Evolutionary conservation across 1,140 invertebrate species (phyloP), one percentile per base, ranked within the genome.

Genomic region (Temnothorax longispinosus): DNA sequence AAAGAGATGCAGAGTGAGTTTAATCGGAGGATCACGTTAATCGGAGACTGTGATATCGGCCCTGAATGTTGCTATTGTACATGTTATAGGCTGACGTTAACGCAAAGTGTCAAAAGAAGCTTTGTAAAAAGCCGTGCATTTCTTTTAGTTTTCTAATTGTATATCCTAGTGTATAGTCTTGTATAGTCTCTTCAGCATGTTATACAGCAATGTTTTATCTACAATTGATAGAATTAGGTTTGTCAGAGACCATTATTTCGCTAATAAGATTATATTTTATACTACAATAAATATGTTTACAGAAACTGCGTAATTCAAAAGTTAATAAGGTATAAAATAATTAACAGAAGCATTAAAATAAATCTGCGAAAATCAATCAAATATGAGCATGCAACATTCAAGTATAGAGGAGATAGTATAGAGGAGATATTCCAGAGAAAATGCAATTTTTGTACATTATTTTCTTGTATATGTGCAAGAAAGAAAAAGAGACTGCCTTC

Each of bases 341-440:
- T 41, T 85, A 85, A 87, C 21, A 10, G 13, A 90, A 90, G 89
- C 88, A 80, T 69, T 72, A 27, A 90, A 89, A 82, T 81, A 81
- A 90, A 56, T 80, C 13, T 87, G 85, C 72, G 38, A 64, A 89
- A 87, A 64, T 87, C 67, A 87, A 86, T 80, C 52, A 65, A 71
- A 85, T 90, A 65, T 82, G 21, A 69, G 88, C 89, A 90, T 90
- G 89, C 89, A 86, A 89, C 89, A 90, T 87, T 72, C 89, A 90
- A 65, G 41, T 87, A 87, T 82, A 27, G 27, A 27, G 27, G 27
- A 27, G 27, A 27, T 27, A 74, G 13, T 60, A 50, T 35, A 50
- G 80, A 84, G 69, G 80, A 84, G 80, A 75, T 84, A 84, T 84
- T 75, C 21, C 11, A 35, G 21, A 35, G 21, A 82, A 74, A 47